Conservation (phyloP, 2,888 invertebrate genomes). For the Anoplius nigerrimus region DNA sequence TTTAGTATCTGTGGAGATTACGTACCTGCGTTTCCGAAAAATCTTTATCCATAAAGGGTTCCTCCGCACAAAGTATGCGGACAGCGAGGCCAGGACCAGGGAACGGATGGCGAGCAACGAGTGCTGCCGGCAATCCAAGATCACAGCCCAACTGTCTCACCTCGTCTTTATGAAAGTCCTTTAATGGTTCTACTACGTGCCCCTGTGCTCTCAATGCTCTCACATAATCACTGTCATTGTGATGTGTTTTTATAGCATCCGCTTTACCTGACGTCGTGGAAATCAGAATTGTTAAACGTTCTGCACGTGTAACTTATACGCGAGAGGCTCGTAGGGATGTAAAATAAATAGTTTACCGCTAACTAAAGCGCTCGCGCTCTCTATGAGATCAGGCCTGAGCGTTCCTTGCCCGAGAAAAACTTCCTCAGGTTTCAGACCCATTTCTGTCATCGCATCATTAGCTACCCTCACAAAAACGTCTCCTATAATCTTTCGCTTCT, state of each 20-base stretch:
- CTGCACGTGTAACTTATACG: slow-evolving; percentile 10
- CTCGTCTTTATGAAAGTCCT: slow-evolving; percentile 99
- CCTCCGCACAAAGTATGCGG: slow-evolving; percentile 95
- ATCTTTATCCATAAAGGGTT: slow-evolving; percentile 95
- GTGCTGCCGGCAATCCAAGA: slow-evolving; percentile 88
- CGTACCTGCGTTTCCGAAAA: slow-evolving; percentile 93
- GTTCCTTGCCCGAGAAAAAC: slow-evolving; percentile 97
- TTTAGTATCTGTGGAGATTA: background rate
- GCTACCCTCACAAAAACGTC: slow-evolving; percentile 98
- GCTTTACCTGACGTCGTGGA: slow-evolving; percentile 81
- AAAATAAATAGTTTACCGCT: slow-evolving; percentile 75
- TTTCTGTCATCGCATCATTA: slow-evolving; percentile 90
- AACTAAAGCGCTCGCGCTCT: slow-evolving; percentile 93
- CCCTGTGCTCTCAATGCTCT: slow-evolving; percentile 84
- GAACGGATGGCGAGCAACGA: slow-evolving; percentile 98
- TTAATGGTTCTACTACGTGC: slow-evolving; percentile 96
- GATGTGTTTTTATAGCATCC: slow-evolving; percentile 98
- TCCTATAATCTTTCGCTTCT: slow-evolving; percentile 98
- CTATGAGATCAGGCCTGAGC: slow-evolving; percentile 97
- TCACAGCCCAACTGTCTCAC: slow-evolving; percentile 91
- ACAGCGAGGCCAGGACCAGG: slow-evolving; percentile 99
- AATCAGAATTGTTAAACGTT: no score
- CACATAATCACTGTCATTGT: slow-evolving; percentile 98
- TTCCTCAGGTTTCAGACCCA: slow-evolving; percentile 93
- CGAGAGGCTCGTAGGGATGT: background rate